Percentiles rank a stretch among this genome's conserved stretches.
phyloP scores from a whole-genome alignment of 23 tunicate genomes.

The Halocynthia aurantium region DNA sequence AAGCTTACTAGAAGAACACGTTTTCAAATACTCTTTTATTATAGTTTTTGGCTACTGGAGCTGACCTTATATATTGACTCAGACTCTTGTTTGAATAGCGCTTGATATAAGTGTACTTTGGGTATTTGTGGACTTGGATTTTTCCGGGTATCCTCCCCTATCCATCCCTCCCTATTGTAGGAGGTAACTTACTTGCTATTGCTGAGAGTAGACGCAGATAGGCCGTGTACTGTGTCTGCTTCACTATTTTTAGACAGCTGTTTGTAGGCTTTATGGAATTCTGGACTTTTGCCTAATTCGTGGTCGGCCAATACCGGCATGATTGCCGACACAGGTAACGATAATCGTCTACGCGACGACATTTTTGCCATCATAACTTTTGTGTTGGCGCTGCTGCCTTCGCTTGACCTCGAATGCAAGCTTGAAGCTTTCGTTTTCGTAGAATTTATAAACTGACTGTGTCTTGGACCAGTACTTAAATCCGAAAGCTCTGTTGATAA shows the following conservation, averaged over 20 bases:
- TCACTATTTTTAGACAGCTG: slow-evolving; percentile 2
- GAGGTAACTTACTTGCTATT: too few relatives aligned
- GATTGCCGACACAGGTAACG: slow-evolving; percentile 17
- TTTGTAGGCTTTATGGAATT: slow-evolving; percentile 7
- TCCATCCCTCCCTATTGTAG: neutral
- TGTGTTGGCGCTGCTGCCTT: slow-evolving; percentile 11
- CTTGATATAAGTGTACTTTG: too few relatives aligned
- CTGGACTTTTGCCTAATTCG: slow-evolving; percentile 3
- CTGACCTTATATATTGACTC: too few relatives aligned
- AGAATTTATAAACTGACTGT: too few relatives aligned
- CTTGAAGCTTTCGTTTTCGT: slow-evolving; percentile 11
- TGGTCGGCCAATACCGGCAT: neutral
- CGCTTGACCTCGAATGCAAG: slow-evolving; percentile 20
- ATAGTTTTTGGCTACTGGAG: too few relatives aligned
- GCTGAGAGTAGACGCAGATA: too few relatives aligned
- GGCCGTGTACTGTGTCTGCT: neutral
- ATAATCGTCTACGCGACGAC: slow-evolving; percentile 17
- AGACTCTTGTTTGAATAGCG: too few relatives aligned
- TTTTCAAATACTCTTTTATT: too few relatives aligned
- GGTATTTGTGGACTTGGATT: too few relatives aligned
- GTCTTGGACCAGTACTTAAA: too few relatives aligned
- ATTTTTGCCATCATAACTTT: slow-evolving; percentile 4
- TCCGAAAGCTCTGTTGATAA: too few relatives aligned
- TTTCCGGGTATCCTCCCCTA: neutral
- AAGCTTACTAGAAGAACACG: too few relatives aligned